Evolutionary conservation across 1,140 invertebrate genomes (phyloP), one percentile per base, ranked within the genome.

Genomic region (Plutomurus gul): DNA sequence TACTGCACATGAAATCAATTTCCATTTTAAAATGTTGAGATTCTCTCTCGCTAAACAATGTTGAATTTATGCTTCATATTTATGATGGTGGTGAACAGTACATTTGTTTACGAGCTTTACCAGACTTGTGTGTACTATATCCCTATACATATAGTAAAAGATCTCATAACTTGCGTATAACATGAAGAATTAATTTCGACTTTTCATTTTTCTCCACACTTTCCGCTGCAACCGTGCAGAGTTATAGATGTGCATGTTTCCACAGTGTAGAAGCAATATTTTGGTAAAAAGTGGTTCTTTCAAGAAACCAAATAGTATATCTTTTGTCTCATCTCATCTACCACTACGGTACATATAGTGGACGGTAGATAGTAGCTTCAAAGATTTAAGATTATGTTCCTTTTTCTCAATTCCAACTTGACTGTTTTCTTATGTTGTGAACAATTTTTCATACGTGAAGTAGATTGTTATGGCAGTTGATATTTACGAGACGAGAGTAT

Each of bases 391-490:
- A 65, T 65, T 33, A 65, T 65, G 56, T 65, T 65, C 56, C 30
- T 65, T 30, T 65, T 65, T 65, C 56, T 65, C 56, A 65, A 33
- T 30, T 65, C 39, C 56, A 65, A 65, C 56, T 65, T 65, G 56
- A 65, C 30, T 65, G 27, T 65, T 65, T 65, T 65, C 30, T 33
- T 65, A 30, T 65, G 56, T 65, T 65, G 56, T 65, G 56, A 65
- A 30, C 30, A 65, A 65, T 65, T 65, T 65, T 65, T 65, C 56
- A 65, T 65, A 18, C 30, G 30, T 16, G 56, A 65, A 65, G 56
- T 65, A n/a, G 56, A 65, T 65, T 65, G 56, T 65, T 65, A 65
- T 65, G 56, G 56, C 56, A 65, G 56, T 65, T 65, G 56, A 65
- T 65, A 65, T 65, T 65, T 65, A 65, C 56, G 56, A 65, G 56